Evolutionary conservation across 1,140 invertebrate genomes (phyloP), one percentile per base, ranked within the genome.

Genomic region (Pseudomyrmex dendroicus): DNA sequence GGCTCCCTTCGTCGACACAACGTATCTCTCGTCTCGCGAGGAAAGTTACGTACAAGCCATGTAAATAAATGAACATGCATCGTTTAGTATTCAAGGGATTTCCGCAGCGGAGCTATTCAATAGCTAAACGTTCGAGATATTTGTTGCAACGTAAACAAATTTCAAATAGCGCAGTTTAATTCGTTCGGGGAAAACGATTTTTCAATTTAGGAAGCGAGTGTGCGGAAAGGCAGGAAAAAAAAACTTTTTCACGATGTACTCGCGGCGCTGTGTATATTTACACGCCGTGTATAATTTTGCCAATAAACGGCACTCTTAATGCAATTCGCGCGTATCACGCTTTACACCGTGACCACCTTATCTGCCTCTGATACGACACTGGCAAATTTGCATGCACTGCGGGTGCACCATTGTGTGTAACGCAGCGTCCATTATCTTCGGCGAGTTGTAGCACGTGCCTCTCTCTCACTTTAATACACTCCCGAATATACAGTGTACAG

Each of bases 381-480:
- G 52, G 61, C 63, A 78, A 78, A 78, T 78, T 78, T 78, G 74
- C 74, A 78, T 78, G 74, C 74, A 68, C 52, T 78, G 52, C 20
- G 64, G 64, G 52, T 68, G 35, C 35, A 46, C 74, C 48, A 78
- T 68, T 78, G 63, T 78, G 57, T 78, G 57, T 48, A 78, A 68
- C 63, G 64, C 52, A 77, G 15, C 63, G 74, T 78, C 74, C 44
- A 78, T 78, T 78, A 78, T 78, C 63, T 78, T 78, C 0, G 44
- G 74, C 63, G 74, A 78, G 64, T 68, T 78, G 74, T 68, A 68
- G 63, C 64, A 68, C 52, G 64, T 78, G 63, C 74, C 63, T 52
- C 57, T 70, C 35, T 35, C 35, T 50, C 57, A 64, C 64, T 78
- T 78, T 78, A 78, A 78, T 68, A 78, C 46, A 78, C 52, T 78